These are phyloP conservation scores for Cavia aperea DNA, from an alignment of 2,113 vertebrate species.

Conservation along the genomic window DNA sequence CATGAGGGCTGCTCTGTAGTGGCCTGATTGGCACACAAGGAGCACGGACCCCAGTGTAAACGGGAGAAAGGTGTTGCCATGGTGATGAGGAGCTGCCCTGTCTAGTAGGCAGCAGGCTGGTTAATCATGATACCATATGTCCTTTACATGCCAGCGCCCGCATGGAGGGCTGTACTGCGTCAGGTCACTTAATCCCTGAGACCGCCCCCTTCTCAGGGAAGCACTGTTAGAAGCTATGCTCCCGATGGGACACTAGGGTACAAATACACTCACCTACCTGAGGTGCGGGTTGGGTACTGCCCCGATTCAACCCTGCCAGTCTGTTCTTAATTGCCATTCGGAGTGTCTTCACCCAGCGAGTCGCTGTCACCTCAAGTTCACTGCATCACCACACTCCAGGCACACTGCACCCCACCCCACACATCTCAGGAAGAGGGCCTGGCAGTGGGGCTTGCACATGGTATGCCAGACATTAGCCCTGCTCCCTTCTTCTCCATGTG, in stretches of 20 bases:
- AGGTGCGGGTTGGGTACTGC: not conserved
- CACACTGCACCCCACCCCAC: no score
- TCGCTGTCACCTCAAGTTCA: not conserved
- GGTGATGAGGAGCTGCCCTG: not conserved
- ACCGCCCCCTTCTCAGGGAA: not conserved
- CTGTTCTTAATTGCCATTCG: not conserved
- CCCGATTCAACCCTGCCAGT: no score
- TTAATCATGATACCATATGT: not conserved
- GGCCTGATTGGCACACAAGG: not conserved
- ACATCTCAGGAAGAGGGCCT: not conserved
- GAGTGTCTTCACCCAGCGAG: not conserved
- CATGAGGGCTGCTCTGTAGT: not conserved
- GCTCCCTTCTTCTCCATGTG: not conserved
- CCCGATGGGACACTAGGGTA: not conserved
- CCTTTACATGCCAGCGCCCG: not conserved
- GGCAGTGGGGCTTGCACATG: not conserved
- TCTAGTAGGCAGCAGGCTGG: not conserved
- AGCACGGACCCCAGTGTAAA: not conserved
- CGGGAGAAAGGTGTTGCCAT: not conserved
- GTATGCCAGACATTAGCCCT: not conserved
- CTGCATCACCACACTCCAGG: accelerated
- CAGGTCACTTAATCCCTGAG: not conserved
- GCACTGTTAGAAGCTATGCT: not conserved
- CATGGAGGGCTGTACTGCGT: not conserved
- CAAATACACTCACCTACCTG: not conserved